Conservation (phyloP, 2,888 invertebrate species). For the Cremastobaeus sp. region DNA sequence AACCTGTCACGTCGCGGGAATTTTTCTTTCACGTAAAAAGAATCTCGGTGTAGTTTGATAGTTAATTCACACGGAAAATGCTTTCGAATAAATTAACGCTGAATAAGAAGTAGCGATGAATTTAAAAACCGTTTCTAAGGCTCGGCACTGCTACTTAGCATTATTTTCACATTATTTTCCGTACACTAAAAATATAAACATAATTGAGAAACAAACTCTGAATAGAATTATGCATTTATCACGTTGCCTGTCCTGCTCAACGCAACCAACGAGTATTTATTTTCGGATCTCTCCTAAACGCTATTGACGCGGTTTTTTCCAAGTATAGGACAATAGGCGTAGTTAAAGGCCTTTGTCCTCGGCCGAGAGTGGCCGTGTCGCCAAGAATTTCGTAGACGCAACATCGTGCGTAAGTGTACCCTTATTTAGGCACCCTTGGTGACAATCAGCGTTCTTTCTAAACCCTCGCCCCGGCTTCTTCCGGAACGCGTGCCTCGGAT, state of each 20-base stretch:
- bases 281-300: constrained; percentile 24
- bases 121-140: too few species aligned
- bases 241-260: background rate
- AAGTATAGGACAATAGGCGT: constrained; percentile 35
- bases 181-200: too few species aligned
- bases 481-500: constrained; percentile 9
- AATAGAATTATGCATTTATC: too few species aligned
- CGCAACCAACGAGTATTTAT: constrained; percentile 14
- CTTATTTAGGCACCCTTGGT: constrained; percentile 54
- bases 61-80: too few species aligned
- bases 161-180: too few species aligned
- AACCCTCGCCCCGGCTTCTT: constrained; percentile 30
- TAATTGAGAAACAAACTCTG: too few species aligned
- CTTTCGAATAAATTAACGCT: too few species aligned
- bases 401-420: constrained; percentile 37
- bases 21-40: too few species aligned
- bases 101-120: too few species aligned
- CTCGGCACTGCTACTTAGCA: too few species aligned
- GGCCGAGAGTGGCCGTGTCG: constrained; percentile 9
- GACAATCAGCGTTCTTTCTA: constrained; percentile 48
- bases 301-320: constrained; percentile 16
- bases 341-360: constrained; percentile 41
- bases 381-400: constrained; percentile 27
- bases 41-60: too few species aligned
- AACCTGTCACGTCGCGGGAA: too few species aligned